These are phyloP conservation scores for Rotaria macrura DNA, from an alignment of 2,888 invertebrate genomes.

Conservation along the genomic window DNA sequence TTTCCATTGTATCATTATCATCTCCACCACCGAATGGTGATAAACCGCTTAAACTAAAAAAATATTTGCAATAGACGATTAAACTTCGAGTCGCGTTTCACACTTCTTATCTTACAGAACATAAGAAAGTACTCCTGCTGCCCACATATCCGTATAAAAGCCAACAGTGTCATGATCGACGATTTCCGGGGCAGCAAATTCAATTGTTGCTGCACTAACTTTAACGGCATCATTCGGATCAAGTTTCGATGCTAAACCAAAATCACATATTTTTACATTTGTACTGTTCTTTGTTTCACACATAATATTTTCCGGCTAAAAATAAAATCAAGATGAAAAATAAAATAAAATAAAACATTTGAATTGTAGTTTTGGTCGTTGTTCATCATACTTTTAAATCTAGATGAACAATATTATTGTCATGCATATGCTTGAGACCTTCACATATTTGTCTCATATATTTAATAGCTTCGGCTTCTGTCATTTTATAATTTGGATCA, in stretches of 20 bases:
- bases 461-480: constrained; percentile 94
- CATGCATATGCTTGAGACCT: constrained; percentile 95
- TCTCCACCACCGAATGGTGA: constrained; percentile 98
- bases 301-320: constrained; percentile 88
- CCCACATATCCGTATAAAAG: constrained; percentile 99
- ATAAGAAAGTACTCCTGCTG: constrained; percentile 92
- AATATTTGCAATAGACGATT: constrained; percentile 6
- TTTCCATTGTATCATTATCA: constrained; percentile 91
- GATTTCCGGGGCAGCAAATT: constrained; percentile 98
- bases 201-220: constrained; percentile 95
- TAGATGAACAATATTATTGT: constrained; percentile 93
- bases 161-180: constrained; percentile 98
- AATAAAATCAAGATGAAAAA: too few relatives aligned
- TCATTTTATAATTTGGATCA: constrained; percentile 93
- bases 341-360: neutral
- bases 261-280: constrained; percentile 94
- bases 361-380: neutral
- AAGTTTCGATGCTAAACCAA: constrained; percentile 91
- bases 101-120: constrained; percentile 73
- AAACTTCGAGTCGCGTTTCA: constrained; percentile 15
- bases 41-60: constrained; percentile 72
- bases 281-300: constrained; percentile 88
- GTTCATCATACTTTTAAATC: constrained; percentile 54
- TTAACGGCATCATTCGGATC: constrained; percentile 97
- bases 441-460: constrained; percentile 98